phyloP scores from a whole-genome alignment of 2,797 vertebrate species.

The Poecile montanus region DNA sequence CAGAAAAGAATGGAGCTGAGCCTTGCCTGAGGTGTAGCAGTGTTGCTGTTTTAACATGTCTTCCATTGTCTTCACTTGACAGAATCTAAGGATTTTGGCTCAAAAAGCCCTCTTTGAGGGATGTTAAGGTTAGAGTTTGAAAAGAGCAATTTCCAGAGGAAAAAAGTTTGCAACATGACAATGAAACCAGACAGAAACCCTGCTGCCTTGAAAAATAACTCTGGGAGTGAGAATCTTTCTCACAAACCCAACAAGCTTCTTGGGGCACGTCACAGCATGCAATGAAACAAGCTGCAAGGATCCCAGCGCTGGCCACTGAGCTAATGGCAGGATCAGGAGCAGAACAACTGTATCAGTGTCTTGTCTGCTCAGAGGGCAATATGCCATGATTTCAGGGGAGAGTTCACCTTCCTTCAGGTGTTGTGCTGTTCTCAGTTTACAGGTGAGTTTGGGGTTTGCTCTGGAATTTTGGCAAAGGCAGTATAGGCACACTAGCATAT shows the following conservation, averaged over 20 bases:
- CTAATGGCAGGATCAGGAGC: not conserved
- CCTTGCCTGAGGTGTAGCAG: conserved; percentile 34
- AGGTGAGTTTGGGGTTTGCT: not conserved
- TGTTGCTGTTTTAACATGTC: not conserved
- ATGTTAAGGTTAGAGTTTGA: not conserved
- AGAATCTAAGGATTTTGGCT: not conserved
- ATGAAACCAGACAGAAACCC: not conserved
- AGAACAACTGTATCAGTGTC: not conserved
- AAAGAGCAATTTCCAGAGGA: conserved; percentile 8
- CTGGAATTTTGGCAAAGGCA: not conserved
- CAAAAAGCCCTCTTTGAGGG: not conserved
- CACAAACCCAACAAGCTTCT: not conserved
- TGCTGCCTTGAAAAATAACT: not conserved
- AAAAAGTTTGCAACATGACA: not conserved
- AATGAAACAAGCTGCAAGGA: not conserved
- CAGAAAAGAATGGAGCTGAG: not conserved
- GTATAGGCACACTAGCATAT: not conserved
- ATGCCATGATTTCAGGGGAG: not conserved
- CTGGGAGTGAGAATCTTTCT: not conserved
- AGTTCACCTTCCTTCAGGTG: not conserved
- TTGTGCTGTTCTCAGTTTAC: not conserved
- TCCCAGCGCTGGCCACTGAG: not conserved
- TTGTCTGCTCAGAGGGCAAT: not conserved
- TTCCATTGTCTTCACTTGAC: conserved; percentile 27
- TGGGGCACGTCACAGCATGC: fast-evolving